Percentiles rank a stretch among this genome's conserved stretches.
These are phyloP conservation scores for Lutraria lutraria DNA, from an alignment of 2,888 invertebrate species.

Conservation along the genomic window DNA sequence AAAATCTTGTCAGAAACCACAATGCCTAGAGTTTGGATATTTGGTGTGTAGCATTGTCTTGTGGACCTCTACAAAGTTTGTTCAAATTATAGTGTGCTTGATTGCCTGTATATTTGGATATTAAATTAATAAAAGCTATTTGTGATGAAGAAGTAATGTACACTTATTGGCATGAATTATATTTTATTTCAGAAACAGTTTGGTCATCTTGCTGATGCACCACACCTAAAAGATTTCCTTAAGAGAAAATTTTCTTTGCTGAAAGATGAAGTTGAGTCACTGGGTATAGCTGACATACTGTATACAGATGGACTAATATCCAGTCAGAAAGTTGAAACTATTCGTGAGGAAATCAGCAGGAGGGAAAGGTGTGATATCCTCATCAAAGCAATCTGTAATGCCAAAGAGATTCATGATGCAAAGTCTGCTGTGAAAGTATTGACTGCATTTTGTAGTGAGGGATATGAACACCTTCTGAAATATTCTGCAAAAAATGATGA, in stretches of 20 bases:
- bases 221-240: background rate
- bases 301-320: slow-evolving; percentile 11
- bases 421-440: slow-evolving; percentile 13
- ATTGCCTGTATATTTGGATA: too few species aligned
- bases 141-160: too few species aligned
- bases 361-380: slow-evolving; percentile 20
- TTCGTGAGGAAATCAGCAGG: slow-evolving; percentile 9
- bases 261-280: slow-evolving; percentile 17
- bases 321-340: background rate
- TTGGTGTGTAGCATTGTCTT: too few species aligned
- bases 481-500: background rate
- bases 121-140: too few species aligned
- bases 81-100: too few species aligned
- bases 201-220: background rate
- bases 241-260: background rate
- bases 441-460: slow-evolving; percentile 15
- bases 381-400: slow-evolving; percentile 23
- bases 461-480: slow-evolving; percentile 7
- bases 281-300: slow-evolving; percentile 26
- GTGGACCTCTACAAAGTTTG: too few species aligned
- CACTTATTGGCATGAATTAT: background rate
- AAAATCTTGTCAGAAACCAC: too few species aligned
- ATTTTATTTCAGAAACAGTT: slow-evolving; percentile 12
- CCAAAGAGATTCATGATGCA: background rate
- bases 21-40: too few species aligned